Conservation (phyloP, 2,113 vertebrate genomes). For the Lepus americanus region DNA sequence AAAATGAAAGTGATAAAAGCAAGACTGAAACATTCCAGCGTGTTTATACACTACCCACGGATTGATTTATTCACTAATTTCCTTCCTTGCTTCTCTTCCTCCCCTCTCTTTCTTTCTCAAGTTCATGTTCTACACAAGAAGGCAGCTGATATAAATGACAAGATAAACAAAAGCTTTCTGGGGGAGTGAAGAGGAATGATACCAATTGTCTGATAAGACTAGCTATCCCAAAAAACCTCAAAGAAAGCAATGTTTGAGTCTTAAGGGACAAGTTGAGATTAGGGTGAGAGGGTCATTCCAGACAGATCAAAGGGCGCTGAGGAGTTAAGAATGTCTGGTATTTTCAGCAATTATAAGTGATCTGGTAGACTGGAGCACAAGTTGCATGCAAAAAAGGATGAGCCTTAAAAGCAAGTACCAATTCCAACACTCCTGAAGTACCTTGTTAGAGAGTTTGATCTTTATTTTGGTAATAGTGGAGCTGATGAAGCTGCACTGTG, state of each 20-base stretch:
- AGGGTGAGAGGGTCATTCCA: neutral
- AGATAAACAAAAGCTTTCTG: neutral
- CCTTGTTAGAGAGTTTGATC: neutral
- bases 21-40: slow-evolving; percentile 10
- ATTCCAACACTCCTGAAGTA: neutral
- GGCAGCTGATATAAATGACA: neutral
- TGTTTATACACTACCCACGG: neutral
- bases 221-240: neutral
- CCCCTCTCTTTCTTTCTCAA: neutral
- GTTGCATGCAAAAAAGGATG: neutral
- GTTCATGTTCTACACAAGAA: neutral
- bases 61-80: neutral
- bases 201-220: neutral
- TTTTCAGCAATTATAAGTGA: slow-evolving; percentile 35
- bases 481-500: neutral
- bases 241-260: neutral
- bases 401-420: neutral
- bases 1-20: slow-evolving; percentile 52
- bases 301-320: neutral
- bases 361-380: neutral
- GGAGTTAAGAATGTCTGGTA: neutral
- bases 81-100: neutral
- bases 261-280: neutral
- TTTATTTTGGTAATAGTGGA: slow-evolving; percentile 29
- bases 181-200: neutral